Percentiles rank a stretch among this genome's conserved stretches.
Conservation (phyloP, 2,797 vertebrate species). For the Perodicticus potto region DNA sequence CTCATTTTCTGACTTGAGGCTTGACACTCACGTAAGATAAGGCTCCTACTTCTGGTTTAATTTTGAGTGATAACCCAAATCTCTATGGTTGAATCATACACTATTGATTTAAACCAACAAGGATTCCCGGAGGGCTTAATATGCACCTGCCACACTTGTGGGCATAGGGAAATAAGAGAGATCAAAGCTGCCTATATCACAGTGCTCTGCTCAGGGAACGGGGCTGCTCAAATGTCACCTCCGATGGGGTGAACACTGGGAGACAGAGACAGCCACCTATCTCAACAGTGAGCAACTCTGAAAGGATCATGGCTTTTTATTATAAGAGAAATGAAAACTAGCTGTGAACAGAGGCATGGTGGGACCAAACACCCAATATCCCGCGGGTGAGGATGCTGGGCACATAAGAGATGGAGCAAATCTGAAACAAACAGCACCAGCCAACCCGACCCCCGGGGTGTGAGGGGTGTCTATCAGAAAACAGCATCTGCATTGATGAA, state of each 20-base stretch:
- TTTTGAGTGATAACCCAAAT: background rate
- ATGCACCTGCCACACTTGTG: background rate
- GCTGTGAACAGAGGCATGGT: rapidly evolving
- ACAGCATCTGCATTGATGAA: background rate
- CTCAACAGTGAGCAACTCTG: background rate
- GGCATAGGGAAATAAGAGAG: background rate
- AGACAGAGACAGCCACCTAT: background rate
- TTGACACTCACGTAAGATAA: background rate
- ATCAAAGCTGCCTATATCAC: background rate
- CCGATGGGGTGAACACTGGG: no score
- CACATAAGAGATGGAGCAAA: background rate
- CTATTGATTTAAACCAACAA: background rate
- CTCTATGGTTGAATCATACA: background rate
- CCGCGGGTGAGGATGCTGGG: rapidly evolving
- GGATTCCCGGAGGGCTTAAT: background rate
- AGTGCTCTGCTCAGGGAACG: background rate
- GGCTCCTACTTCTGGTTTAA: background rate
- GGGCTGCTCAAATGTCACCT: background rate
- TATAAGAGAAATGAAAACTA: background rate
- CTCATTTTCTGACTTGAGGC: background rate
- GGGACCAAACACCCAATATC: background rate
- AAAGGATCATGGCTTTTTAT: background rate
- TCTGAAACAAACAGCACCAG: background rate
- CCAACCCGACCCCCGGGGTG: background rate
- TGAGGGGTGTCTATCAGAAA: background rate